phyloP scores from a whole-genome alignment of 2,888 invertebrate species.

The Pimpla rufipes region DNA sequence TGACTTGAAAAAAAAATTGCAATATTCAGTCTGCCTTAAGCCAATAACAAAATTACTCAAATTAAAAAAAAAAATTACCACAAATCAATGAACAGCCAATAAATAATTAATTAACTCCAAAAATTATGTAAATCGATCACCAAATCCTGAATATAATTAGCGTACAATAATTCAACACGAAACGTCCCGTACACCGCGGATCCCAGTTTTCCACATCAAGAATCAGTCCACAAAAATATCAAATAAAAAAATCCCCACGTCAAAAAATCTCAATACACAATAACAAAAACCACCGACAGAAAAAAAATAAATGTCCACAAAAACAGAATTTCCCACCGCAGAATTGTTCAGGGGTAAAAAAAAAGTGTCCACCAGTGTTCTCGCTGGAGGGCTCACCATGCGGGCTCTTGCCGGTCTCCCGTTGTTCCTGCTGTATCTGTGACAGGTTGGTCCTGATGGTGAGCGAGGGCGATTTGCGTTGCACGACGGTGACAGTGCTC shows the following conservation, averaged over 20 bases:
- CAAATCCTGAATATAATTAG: too few species aligned
- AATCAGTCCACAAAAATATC: too few species aligned
- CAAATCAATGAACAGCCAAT: background rate
- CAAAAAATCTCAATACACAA: constrained; percentile 3
- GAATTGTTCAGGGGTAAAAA: background rate
- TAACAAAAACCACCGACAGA: background rate
- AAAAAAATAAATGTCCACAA: background rate
- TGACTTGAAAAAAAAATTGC: too few species aligned
- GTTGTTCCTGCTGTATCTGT: constrained; percentile 58
- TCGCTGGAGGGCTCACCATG: constrained; percentile 53
- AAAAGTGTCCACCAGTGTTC: background rate
- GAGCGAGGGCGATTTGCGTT: constrained; percentile 80
- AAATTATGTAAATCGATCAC: too few species aligned
- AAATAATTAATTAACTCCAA: too few species aligned
- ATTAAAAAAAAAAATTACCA: background rate
- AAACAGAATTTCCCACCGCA: background rate
- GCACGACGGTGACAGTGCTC: constrained; percentile 79
- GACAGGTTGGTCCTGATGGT: constrained; percentile 77
- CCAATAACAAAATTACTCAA: background rate
- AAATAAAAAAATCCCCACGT: background rate
- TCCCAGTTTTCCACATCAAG: too few species aligned
- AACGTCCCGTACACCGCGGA: too few species aligned
- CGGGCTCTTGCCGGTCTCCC: constrained; percentile 35
- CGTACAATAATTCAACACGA: too few species aligned
- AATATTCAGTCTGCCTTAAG: too few species aligned